Evolutionary conservation across 2,888 invertebrate species (phyloP), one percentile per base, ranked within the genome.

Genomic region (Agrotis exclamationis): DNA sequence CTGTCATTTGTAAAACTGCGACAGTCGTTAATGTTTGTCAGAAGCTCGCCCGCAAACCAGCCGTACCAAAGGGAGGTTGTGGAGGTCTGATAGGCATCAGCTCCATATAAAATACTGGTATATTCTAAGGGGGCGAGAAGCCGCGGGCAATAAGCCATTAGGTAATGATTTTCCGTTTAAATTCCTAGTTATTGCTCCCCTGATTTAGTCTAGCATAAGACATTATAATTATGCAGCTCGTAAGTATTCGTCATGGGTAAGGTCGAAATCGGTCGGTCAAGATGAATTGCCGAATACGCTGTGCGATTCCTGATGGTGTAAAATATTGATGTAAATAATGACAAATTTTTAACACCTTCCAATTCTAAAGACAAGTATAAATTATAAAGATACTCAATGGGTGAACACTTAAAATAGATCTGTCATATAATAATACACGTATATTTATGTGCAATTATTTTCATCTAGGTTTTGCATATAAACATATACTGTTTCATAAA

Each of bases 401-500:
- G 16, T 60, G 22, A 22, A 44, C n/a, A n/a, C 20, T 51, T 44
- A 28, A 68, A 45, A n/a, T 44, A 45, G 5, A 53, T n/a, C 2
- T 16, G 16, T 6, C 22, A n/a, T n/a, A 22, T 33, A 70, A 50
- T 13, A n/a, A 60, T 51, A 22, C 22, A 47, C 13, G 33, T 33
- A 7, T 33, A 7, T 33, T n/a, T 20, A 18, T 39, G 24, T 16
- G 62, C 53, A n/a, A 74, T 44, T 48, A 65, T 16, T 11, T 22
- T 48, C 28, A 18, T 44, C 18, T 28, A 16, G 3, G 54, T 54
- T 24, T 47, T 74, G 24, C 63, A 20, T 22, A 39, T 60, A 47
- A 62, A 70, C 54, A 6, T 20, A n/a, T 22, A 45, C 24, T 39
- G n/a, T 45, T 54, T 63, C 7, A 28, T 47, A 53, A 47, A 28